A percentile compares a stretch with the other conserved stretches of the same genome.
Conservation (phyloP, 2,888 invertebrate genomes). For the Alloscopus bannaensis region DNA sequence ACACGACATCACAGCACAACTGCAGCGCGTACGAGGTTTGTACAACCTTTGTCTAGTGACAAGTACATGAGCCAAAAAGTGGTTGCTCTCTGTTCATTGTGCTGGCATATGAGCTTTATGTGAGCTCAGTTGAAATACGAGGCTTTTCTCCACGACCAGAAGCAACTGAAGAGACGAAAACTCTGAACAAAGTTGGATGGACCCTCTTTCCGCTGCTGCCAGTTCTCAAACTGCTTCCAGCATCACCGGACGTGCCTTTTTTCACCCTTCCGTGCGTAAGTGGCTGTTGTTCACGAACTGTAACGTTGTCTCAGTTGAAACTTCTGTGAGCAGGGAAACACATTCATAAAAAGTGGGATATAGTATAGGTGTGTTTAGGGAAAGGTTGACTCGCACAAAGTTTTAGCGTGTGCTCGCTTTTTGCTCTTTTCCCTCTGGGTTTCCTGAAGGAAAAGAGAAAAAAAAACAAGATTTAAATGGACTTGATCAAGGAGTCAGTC, state of each 20-base stretch:
- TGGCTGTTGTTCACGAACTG: constrained; percentile 54
- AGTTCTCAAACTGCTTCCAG: constrained; percentile 65
- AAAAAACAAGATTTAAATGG: constrained; percentile 46
- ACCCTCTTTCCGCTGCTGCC: constrained; percentile 61
- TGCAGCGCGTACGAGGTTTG: background rate
- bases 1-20: too few species aligned
- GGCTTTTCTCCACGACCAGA: background rate
- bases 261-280: constrained; percentile 57
- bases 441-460: background rate
- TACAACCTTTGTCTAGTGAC: constrained; percentile 15
- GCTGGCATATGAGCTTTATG: constrained; percentile 15
- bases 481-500: constrained; percentile 47
- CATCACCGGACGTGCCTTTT: constrained; percentile 64
- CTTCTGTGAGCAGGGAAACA: constrained; percentile 12
- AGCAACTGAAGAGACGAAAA: constrained; percentile 20
- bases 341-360: too few species aligned
- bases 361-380: too few species aligned
- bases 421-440: background rate
- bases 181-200: constrained; percentile 52
- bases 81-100: constrained; percentile 53
- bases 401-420: constrained; percentile 43
- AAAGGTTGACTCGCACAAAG: constrained; percentile 10
- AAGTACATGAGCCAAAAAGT: constrained; percentile 49
- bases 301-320: too few species aligned
- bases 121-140: background rate